Percentiles rank a stretch among this genome's conserved stretches.
Evolutionary conservation across 92 coral and sea anemone genomes (phyloP).

Genomic region (Desmophyllum pertusum): DNA sequence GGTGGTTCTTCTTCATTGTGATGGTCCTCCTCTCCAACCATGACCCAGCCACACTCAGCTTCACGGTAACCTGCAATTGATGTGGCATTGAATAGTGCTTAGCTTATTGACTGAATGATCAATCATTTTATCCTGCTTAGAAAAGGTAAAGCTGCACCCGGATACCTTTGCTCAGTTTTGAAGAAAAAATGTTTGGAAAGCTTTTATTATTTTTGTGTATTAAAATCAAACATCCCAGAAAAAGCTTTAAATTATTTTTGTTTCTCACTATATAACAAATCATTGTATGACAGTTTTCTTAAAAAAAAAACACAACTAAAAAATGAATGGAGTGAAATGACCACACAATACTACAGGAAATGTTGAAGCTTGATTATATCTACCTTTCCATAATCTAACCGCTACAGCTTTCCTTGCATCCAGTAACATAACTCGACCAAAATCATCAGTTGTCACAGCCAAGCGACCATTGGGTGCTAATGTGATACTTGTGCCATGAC

Average conservation of each 20-base stretch:
- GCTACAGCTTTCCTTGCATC: conserved; percentile 84
- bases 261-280: no score
- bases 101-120: background rate
- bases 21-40: conserved; percentile 85
- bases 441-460: conserved; percentile 96
- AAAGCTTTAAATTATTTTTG: no score
- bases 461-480: conserved; percentile 92
- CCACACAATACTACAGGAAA: no score
- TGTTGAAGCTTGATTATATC: background rate
- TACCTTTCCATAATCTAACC: conserved; percentile 98
- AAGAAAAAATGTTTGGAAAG: no score
- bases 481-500: conserved; percentile 87
- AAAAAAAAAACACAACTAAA: background rate
- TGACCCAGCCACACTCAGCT: conserved; percentile 99
- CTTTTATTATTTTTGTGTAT: no score
- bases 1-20: conserved; percentile 52
- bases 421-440: conserved; percentile 93
- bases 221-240: no score
- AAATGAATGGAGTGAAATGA: background rate
- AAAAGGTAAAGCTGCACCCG: no score
- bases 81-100: no score
- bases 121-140: background rate
- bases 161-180: no score
- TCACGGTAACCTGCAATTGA: conserved; percentile 95
- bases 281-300: no score